phyloP scores from a whole-genome alignment of 1,140 invertebrate species.

The Wiebesia pumilae region DNA sequence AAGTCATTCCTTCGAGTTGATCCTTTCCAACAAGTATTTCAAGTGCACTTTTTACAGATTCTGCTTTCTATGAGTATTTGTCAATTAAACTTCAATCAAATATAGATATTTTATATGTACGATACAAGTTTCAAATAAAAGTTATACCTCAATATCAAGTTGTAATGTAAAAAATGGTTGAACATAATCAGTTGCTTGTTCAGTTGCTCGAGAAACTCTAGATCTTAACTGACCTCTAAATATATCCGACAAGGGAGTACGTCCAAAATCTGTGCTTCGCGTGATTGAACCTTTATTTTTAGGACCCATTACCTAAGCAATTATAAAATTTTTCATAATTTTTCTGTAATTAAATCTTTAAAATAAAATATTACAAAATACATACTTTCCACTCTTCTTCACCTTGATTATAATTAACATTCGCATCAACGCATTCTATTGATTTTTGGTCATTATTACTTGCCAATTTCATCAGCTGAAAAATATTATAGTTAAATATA shows the following conservation, averaged over 20 bases:
- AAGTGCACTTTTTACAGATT: slow-evolving; percentile 88
- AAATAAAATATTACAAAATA: slow-evolving; percentile 15
- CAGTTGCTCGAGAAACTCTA: slow-evolving; percentile 85
- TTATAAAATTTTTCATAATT: slow-evolving; percentile 2
- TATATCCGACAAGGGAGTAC: slow-evolving; percentile 93
- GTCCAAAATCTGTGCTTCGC: slow-evolving; percentile 85
- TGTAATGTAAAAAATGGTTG: slow-evolving; percentile 96
- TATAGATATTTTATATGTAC: background rate
- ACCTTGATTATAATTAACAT: slow-evolving; percentile 73
- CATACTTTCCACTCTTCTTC: slow-evolving; percentile 85
- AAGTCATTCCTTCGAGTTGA: slow-evolving; percentile 88
- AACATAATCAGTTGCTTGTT: slow-evolving; percentile 86
- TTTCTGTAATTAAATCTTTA: slow-evolving; percentile 30
- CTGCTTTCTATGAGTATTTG: slow-evolving; percentile 82
- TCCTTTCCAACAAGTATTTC: slow-evolving; percentile 89
- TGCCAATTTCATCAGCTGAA: slow-evolving; percentile 82
- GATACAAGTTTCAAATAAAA: background rate
- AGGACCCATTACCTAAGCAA: slow-evolving; percentile 84
- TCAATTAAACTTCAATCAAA: background rate
- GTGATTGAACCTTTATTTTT: slow-evolving; percentile 92
- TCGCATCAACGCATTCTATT: slow-evolving; percentile 58
- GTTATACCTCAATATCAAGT: slow-evolving; percentile 91
- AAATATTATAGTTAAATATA: slow-evolving; percentile 57
- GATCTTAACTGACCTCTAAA: slow-evolving; percentile 92
- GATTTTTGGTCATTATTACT: slow-evolving; percentile 70